Conservation (phyloP, 2,113 vertebrate genomes). For the Hemibagrus wyckioides region DNA sequence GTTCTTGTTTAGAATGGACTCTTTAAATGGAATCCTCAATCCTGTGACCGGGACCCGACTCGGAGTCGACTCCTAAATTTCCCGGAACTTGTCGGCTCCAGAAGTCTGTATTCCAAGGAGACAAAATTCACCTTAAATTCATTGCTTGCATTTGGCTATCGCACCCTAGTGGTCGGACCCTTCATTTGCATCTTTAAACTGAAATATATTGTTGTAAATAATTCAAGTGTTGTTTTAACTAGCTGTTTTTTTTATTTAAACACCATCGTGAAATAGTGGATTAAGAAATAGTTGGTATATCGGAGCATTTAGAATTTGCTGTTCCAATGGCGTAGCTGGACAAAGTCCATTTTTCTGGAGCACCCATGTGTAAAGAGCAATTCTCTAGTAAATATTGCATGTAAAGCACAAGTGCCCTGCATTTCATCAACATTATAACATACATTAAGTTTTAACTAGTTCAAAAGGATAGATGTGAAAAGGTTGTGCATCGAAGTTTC, state of each 20-base stretch:
- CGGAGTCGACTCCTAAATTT: background rate
- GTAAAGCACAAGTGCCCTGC: background rate
- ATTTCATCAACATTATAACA: background rate
- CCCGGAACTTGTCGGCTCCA: background rate
- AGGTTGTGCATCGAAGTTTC: slow-evolving; percentile 50
- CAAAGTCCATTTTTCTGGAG: background rate
- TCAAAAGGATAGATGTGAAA: too few species aligned
- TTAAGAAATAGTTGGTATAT: background rate
- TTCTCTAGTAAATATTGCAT: background rate
- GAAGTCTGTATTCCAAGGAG: background rate
- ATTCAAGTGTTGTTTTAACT: background rate
- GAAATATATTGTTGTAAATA: background rate
- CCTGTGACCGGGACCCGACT: too few species aligned
- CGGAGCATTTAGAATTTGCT: background rate
- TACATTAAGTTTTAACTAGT: too few species aligned
- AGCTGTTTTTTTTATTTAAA: background rate
- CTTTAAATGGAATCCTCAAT: background rate
- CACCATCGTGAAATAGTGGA: background rate
- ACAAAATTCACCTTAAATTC: background rate
- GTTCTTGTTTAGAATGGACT: background rate
- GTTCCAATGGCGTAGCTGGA: background rate
- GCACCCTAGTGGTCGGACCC: slow-evolving; percentile 11
- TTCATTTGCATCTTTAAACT: background rate
- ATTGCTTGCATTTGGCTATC: background rate
- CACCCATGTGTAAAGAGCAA: background rate